phyloP scores from a whole-genome alignment of 1,140 invertebrate genomes.

The Mactra quadrangularis region DNA sequence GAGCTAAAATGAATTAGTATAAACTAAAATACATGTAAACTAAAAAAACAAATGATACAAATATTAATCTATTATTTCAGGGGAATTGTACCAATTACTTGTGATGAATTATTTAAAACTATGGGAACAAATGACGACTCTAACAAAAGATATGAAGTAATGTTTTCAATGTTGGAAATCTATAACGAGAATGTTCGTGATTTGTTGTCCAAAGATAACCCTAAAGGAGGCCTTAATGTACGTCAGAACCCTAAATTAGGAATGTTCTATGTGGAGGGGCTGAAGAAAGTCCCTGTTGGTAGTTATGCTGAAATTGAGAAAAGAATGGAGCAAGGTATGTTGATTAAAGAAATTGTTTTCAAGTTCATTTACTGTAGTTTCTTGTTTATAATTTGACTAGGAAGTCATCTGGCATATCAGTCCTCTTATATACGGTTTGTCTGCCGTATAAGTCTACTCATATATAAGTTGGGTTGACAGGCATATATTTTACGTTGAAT shows the following conservation, averaged over 20 bases:
- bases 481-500: too few relatives aligned
- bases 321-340: slow-evolving; percentile 83
- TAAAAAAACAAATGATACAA: too few relatives aligned
- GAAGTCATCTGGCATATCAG: too few relatives aligned
- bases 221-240: slow-evolving; percentile 83
- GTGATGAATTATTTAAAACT: slow-evolving; percentile 83
- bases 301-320: slow-evolving; percentile 83
- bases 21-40: too few relatives aligned
- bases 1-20: too few relatives aligned
- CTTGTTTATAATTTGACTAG: too few relatives aligned
- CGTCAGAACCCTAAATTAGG: slow-evolving; percentile 83
- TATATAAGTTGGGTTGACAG: too few relatives aligned
- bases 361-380: background rate
- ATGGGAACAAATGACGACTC: slow-evolving; percentile 77
- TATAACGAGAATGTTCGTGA: slow-evolving; percentile 84
- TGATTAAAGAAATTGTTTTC: background rate
- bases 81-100: slow-evolving; percentile 84
- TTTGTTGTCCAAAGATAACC: slow-evolving; percentile 82
- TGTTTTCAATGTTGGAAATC: slow-evolving; percentile 84
- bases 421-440: too few relatives aligned
- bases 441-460: too few relatives aligned
- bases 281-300: slow-evolving; percentile 83
- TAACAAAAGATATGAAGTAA: slow-evolving; percentile 82
- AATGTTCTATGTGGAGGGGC: slow-evolving; percentile 83
- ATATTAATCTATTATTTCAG: slow-evolving; percentile 68